phyloP scores from a whole-genome alignment of 1,140 invertebrate genomes.

The Zaprionus africanus region DNA sequence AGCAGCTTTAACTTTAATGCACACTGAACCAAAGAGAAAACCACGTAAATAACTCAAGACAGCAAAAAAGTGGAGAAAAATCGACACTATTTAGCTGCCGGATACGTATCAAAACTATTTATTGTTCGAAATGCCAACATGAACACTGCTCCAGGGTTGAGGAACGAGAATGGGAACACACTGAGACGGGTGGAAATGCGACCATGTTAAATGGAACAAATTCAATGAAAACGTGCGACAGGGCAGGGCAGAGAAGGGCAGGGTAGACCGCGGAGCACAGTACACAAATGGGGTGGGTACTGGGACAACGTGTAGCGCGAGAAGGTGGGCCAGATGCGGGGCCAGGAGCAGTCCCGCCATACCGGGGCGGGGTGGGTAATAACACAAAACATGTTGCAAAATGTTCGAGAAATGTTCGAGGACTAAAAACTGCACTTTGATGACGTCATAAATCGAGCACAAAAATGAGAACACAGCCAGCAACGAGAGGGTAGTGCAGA shows the following conservation, averaged over 20 bases:
- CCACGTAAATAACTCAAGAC: not conserved
- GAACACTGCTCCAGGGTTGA: constrained; percentile 54
- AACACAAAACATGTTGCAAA: constrained; percentile 76
- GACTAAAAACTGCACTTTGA: constrained; percentile 64
- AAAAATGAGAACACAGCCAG: constrained; percentile 24
- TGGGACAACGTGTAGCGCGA: constrained; percentile 5
- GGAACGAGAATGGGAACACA: constrained; percentile 36
- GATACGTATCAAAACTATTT: constrained; percentile 20
- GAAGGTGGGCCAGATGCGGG: constrained; percentile 23
- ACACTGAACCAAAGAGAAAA: not conserved
- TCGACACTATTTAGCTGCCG: not conserved
- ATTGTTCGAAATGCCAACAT: constrained; percentile 36
- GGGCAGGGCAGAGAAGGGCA: constrained; percentile 27
- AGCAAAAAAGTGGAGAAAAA: not conserved
- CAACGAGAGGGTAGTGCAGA: constrained; percentile 2
- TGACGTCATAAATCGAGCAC: constrained; percentile 69
- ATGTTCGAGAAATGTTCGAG: constrained; percentile 50
- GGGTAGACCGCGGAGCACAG: not conserved
- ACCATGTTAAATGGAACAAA: constrained; percentile 74
- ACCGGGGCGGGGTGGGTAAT: constrained; percentile 44
- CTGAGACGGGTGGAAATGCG: constrained; percentile 35
- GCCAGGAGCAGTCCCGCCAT: not conserved
- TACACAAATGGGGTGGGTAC: constrained; percentile 35
- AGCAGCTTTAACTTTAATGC: not conserved
- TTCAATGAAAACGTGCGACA: constrained; percentile 60